These are phyloP conservation scores for Sphaerodactylus townsendi DNA, from an alignment of 2,113 vertebrate genomes.

Conservation along the genomic window DNA sequence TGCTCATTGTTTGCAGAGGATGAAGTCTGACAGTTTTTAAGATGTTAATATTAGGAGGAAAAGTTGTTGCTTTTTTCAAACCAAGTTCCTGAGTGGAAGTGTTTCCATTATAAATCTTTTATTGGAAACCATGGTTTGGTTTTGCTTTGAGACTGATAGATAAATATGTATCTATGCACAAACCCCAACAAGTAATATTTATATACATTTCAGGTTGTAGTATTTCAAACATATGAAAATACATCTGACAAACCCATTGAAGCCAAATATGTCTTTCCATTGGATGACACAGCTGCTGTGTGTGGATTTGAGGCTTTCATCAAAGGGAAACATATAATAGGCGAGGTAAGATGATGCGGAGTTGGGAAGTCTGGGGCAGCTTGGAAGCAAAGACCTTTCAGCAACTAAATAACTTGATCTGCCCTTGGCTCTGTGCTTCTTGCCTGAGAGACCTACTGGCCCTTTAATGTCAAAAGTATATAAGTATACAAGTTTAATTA, in stretches of 20 bases:
- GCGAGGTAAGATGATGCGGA: conserved; percentile 75
- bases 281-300: conserved; percentile 86
- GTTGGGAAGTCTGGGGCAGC: not conserved
- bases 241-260: conserved; percentile 78
- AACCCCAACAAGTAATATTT: not conserved
- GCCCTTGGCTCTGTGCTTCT: not conserved
- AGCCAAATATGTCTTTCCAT: conserved; percentile 88
- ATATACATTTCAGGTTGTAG: conserved; percentile 74
- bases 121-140: not conserved
- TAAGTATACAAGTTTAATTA: too few species aligned
- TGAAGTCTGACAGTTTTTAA: not conserved
- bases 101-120: not conserved
- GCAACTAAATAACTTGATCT: too few species aligned
- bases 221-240: conserved; percentile 89
- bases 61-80: not conserved
- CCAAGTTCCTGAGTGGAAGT: too few species aligned
- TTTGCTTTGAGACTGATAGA: not conserved
- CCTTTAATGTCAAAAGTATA: not conserved
- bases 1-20: not conserved
- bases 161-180: too few species aligned
- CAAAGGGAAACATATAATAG: conserved; percentile 86
- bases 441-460: not conserved
- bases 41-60: not conserved
- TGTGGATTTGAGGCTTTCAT: conserved; percentile 93
- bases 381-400: too few species aligned